Percentiles rank a stretch among this genome's conserved stretches.
Conservation (phyloP, 1,140 invertebrate species). For the Conopomorpha cramerella region DNA sequence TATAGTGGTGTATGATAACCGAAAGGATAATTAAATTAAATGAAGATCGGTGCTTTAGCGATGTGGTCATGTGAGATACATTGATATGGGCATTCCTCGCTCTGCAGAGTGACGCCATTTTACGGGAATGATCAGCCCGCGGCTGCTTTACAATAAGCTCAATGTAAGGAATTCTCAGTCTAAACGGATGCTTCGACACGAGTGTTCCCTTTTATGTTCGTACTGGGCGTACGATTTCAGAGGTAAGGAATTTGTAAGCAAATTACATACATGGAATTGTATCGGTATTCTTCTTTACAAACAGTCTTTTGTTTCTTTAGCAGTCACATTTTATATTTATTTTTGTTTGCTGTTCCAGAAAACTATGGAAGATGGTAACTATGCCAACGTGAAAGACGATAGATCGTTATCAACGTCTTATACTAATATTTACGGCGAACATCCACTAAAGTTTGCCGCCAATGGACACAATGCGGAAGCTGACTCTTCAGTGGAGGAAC, state of each 20-base stretch:
- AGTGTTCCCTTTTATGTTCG: slow-evolving; percentile 48
- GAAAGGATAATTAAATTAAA: slow-evolving; percentile 7
- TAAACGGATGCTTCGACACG: slow-evolving; percentile 54
- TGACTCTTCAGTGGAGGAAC: slow-evolving; percentile 26
- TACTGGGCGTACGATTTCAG: slow-evolving; percentile 56
- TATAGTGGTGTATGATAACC: slow-evolving; percentile 22
- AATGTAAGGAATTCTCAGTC: slow-evolving; percentile 46
- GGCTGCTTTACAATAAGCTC: slow-evolving; percentile 53
- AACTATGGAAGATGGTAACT: slow-evolving; percentile 59
- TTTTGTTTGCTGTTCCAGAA: slow-evolving; percentile 40
- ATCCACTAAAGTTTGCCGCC: slow-evolving; percentile 28
- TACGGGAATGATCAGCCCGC: slow-evolving; percentile 61
- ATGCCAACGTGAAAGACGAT: slow-evolving; percentile 39
- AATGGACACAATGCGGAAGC: slow-evolving; percentile 40
- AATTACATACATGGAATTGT: too few relatives aligned
- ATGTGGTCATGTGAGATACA: slow-evolving; percentile 25
- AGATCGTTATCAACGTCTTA: slow-evolving; percentile 27
- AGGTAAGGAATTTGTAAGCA: too few relatives aligned
- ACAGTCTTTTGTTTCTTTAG: slow-evolving; percentile 54
- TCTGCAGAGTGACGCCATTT: slow-evolving; percentile 59
- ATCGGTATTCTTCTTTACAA: slow-evolving; percentile 45
- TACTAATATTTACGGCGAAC: slow-evolving; percentile 32
- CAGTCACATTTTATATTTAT: slow-evolving; percentile 36
- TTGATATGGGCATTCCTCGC: slow-evolving; percentile 51
- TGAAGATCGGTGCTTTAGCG: slow-evolving; percentile 16